These are phyloP conservation scores for Cololabis saira DNA, from an alignment of 2,113 vertebrate genomes.

Conservation along the genomic window DNA sequence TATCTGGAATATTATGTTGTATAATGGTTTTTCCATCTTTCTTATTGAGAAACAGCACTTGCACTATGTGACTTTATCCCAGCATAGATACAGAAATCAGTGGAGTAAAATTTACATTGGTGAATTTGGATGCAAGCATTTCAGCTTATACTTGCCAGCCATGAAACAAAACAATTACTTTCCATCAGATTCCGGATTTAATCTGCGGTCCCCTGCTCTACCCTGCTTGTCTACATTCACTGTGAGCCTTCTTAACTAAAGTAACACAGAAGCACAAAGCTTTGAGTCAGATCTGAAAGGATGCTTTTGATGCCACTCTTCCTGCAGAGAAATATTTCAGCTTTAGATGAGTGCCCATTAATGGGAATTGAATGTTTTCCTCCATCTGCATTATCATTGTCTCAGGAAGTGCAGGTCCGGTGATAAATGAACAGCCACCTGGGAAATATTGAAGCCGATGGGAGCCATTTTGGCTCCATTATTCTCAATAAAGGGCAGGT, in stretches of 20 bases:
- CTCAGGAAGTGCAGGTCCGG: conserved; percentile 30
- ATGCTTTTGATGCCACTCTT: conserved; percentile 38
- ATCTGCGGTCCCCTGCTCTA: neutral
- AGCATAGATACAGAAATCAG: neutral
- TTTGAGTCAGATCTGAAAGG: conserved; percentile 14
- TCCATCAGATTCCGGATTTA: neutral
- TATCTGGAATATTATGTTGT: conserved; percentile 8
- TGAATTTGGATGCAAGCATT: neutral
- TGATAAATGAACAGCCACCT: conserved; percentile 69
- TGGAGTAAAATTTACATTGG: neutral
- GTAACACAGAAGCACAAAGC: conserved; percentile 27
- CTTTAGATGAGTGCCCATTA: conserved; percentile 55
- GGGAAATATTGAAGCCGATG: conserved; percentile 65
- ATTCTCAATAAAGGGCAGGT: conserved; percentile 73
- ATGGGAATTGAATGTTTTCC: conserved; percentile 43
- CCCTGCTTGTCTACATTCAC: neutral
- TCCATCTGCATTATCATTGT: conserved; percentile 52
- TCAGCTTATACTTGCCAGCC: neutral
- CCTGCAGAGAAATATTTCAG: conserved; percentile 37
- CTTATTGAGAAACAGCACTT: neutral
- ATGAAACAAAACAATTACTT: neutral
- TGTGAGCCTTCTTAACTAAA: conserved; percentile 1
- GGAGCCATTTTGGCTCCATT: conserved; percentile 71
- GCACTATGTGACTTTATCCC: neutral
- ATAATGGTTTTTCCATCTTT: conserved; percentile 22